Evolutionary conservation across 2,797 vertebrate genomes (phyloP).

Genomic region (Betta splendens): DNA sequence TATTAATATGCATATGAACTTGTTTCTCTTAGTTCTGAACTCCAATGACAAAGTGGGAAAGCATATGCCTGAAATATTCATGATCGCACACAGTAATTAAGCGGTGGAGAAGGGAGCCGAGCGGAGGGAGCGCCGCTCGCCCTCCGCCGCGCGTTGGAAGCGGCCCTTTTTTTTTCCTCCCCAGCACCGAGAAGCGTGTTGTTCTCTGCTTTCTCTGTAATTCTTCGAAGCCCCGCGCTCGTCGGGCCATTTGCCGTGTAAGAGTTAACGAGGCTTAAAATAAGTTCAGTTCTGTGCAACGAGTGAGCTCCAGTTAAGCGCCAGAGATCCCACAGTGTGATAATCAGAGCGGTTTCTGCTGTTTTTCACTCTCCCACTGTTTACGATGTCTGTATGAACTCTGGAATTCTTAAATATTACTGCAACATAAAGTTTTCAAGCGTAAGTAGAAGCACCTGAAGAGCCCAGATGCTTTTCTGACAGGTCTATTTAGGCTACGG

Average conservation of each 20-base stretch:
- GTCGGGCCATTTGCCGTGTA: slow-evolving; percentile 24
- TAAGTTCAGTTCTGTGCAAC: slow-evolving; percentile 47
- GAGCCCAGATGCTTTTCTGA: too few species aligned
- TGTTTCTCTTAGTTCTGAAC: slow-evolving; percentile 85
- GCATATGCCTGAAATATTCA: slow-evolving; percentile 88
- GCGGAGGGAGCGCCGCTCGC: slow-evolving; percentile 60
- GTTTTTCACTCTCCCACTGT: slow-evolving; percentile 12
- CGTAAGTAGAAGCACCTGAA: slow-evolving; percentile 7
- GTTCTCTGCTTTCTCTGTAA: slow-evolving; percentile 60
- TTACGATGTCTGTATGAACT: slow-evolving; percentile 4
- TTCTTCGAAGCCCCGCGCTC: slow-evolving; percentile 59
- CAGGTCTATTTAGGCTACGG: too few species aligned
- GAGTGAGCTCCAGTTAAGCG: slow-evolving; percentile 53
- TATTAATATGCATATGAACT: slow-evolving; percentile 85
- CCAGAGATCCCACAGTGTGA: slow-evolving; percentile 22
- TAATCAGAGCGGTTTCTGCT: slow-evolving; percentile 19
- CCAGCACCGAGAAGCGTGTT: slow-evolving; percentile 53
- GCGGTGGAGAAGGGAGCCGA: slow-evolving; percentile 66
- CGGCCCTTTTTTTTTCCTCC: slow-evolving; percentile 31
- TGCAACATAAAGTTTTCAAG: neutral
- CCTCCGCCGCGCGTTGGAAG: slow-evolving; percentile 67
- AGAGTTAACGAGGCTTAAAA: slow-evolving; percentile 61
- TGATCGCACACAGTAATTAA: slow-evolving; percentile 81
- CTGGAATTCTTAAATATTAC: neutral
- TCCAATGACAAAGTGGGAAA: slow-evolving; percentile 85